Evolutionary conservation across 2,888 invertebrate species (phyloP), one percentile per base, ranked within the genome.

Genomic region (Achlya flavicornis): DNA sequence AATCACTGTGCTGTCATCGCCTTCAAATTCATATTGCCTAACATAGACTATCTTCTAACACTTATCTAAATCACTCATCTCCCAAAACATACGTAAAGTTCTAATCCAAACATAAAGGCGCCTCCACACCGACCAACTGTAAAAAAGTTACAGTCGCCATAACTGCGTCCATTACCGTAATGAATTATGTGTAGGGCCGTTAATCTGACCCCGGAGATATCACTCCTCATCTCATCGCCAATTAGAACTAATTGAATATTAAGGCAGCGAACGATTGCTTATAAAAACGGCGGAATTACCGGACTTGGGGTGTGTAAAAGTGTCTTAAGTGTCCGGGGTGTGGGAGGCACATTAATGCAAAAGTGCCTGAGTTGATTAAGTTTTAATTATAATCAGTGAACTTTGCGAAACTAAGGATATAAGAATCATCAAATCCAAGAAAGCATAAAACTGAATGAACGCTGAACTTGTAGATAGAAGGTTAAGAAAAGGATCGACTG

Each of bases 211-310:
- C 77, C 77, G 70, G 69, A 78, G 81, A 81, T 78, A 85, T 87
- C 88, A 85, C 80, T 81, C 82, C 85, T 87, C 88, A 86, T 86
- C 88, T 83, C 81, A 73, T 66, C 70, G 70, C 76, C 86, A 88
- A 90, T 91, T 89, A 90, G 72, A 83, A 73, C 81, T 91, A 91
- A 92, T 91, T 90, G 90, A 90, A 91, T 90, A 92, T 90, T 88
- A 90, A 89, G 81, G 76, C 79, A 73, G 76, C 74, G 77, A 79
- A 87, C 81, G 85, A 88, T 88, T 85, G 89, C 86, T 82, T 89
- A 87, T 91, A 91, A 91, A 91, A 90, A 78, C 78, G 70, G 67
- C 73, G 76, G 53, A 79, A 82, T 81, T 76, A 73, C 73, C 67
- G 71, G 75, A 66, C 66, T 46, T n/a, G 46, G 46, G 46, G 46